Conservation (phyloP, 2,113 vertebrate species). For the Phrynosoma platyrhinos region DNA sequence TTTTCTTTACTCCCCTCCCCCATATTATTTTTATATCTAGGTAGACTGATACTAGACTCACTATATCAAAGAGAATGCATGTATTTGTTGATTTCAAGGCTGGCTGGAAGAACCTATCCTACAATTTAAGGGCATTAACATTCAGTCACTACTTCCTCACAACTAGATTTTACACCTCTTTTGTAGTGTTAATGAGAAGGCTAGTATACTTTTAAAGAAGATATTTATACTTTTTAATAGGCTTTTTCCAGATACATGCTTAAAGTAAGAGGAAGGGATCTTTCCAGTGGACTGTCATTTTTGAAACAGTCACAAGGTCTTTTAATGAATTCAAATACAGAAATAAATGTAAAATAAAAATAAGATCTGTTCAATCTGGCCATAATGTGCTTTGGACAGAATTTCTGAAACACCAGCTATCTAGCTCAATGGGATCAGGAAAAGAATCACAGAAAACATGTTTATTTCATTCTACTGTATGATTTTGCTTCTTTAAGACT, state of each 20-base stretch:
- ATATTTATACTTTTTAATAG: conserved; percentile 10
- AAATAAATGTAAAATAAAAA: neutral
- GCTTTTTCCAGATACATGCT: neutral
- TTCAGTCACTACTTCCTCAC: neutral
- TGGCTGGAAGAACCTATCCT: neutral
- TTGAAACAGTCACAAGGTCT: neutral
- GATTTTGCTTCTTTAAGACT: neutral
- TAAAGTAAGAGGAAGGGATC: neutral
- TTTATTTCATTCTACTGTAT: neutral
- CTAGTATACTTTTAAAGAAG: neutral
- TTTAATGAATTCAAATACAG: neutral
- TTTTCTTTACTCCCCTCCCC: conserved; percentile 61
- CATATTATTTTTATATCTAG: conserved; percentile 54
- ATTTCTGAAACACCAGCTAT: neutral
- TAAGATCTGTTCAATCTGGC: neutral
- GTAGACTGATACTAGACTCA: conserved; percentile 37
- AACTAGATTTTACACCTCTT: neutral
- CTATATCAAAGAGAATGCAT: conserved; percentile 15
- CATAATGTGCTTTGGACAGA: neutral
- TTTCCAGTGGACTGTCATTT: conserved; percentile 10
- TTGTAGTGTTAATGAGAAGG: conserved; percentile 12
- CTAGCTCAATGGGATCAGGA: neutral
- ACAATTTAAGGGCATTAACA: neutral
- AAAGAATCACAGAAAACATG: neutral
- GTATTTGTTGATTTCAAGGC: conserved; percentile 27